phyloP scores from a whole-genome alignment of 2,888 invertebrate species.

The Euzophera pinguis region DNA sequence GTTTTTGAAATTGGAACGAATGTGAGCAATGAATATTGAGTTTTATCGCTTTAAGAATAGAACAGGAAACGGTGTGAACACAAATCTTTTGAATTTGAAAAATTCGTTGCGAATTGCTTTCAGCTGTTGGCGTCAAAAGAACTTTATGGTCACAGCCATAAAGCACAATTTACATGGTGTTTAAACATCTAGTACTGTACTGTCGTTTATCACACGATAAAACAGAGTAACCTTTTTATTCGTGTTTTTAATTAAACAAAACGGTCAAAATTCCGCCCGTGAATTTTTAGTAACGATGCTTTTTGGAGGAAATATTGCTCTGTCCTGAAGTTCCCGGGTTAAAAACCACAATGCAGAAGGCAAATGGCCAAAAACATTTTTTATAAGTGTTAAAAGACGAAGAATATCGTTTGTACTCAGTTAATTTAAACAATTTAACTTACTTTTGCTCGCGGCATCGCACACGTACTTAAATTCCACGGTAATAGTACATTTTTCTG shows the following conservation, averaged over 20 bases:
- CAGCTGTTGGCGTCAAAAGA: constrained; percentile 6
- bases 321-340: neutral
- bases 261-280: constrained; percentile 43
- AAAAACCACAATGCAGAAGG: neutral
- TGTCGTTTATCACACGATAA: constrained; percentile 71
- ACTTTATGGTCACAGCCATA: constrained; percentile 1
- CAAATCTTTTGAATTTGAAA: constrained; percentile 53
- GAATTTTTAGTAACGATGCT: constrained; percentile 57
- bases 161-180: neutral
- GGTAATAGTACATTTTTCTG: no score
- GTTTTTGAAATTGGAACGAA: constrained; percentile 31
- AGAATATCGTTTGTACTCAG: no score
- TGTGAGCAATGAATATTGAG: constrained; percentile 55
- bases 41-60: constrained; percentile 67
- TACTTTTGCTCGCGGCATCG: no score
- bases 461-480: no score
- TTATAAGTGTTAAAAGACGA: no score
- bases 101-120: constrained; percentile 37
- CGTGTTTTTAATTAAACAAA: constrained; percentile 77
- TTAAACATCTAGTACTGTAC: constrained; percentile 29
- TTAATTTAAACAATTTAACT: no score
- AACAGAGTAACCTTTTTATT: constrained; percentile 71
- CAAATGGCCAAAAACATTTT: neutral
- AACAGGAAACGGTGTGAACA: constrained; percentile 65
- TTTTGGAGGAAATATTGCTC: constrained; percentile 4